Conservation (phyloP, 2,113 vertebrate genomes). For the Catharus fuscescens region DNA sequence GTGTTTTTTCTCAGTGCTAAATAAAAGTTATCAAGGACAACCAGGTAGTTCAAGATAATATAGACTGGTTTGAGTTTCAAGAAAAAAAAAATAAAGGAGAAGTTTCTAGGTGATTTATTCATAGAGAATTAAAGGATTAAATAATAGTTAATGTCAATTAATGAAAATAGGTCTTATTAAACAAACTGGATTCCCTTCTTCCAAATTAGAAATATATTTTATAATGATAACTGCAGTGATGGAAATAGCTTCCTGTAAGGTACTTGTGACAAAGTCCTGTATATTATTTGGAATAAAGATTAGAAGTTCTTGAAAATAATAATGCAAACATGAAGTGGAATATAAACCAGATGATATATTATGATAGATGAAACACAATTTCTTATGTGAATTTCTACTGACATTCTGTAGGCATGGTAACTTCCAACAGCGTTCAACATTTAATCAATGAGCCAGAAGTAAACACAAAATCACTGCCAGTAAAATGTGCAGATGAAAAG, state of each 20-base stretch:
- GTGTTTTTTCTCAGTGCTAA: not conserved
- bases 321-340: not conserved
- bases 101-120: not conserved
- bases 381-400: not conserved
- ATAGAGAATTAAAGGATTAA: not conserved
- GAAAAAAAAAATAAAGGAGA: not conserved
- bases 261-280: not conserved
- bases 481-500: not conserved
- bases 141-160: not conserved
- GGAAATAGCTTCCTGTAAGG: not conserved
- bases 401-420: not conserved
- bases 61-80: not conserved
- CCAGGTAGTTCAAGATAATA: not conserved
- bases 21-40: not conserved
- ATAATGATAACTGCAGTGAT: not conserved
- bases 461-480: not conserved
- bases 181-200: not conserved
- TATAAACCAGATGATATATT: not conserved
- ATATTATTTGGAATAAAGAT: not conserved
- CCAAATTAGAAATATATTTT: not conserved
- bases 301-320: not conserved
- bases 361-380: not conserved
- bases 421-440: not conserved
- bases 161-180: not conserved
- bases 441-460: not conserved